Base-by-base conservation (phyloP, 1,140 invertebrate genomes). In the Drosophila melanogaster region DNA sequence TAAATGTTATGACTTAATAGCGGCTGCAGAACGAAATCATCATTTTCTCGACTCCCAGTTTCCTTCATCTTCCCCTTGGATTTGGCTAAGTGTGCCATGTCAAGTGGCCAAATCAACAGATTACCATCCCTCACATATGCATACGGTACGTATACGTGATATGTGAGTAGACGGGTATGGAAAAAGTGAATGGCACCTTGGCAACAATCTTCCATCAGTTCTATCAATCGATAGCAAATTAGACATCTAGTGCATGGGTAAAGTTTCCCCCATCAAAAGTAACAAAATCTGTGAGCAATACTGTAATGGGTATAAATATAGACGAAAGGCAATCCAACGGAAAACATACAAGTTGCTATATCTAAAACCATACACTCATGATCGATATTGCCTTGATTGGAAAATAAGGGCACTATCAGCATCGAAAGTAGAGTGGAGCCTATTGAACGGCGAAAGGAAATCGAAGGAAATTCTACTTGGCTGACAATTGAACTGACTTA, bases 101-200 rank as follows among this genome's bases (percentile, higher is more conserved):
- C 26, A 77, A 80, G 57, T 62, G 74, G 40, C 53, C 69, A 80
- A 83, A 83, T 81, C 79, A 78, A 69, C 69, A 51, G 62, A 66
- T 76, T 75, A 54, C 54, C 41, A 64, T 35, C 35, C 46, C 41
- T 22, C 17, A 44, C 17, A 44, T 19, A 10, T 19, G 17, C 12
- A 37, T 4, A 12, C 3, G 35, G 35, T 37, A 14, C 14, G 35
- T 38, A 38, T 38, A 43, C 37, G 37, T 51, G 24, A 47, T 14
- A 44, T 50, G 56, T 41, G 41, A 47, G 24, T 60, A 17, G 41
- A 40, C 66, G 43, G 35, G 55, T 22, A 61, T 78, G 75, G 3
- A 38, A 24, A 58, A 58, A 14, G 35, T 30, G 53, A 22, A 33
- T 10, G 15, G 30, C 54, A 62, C 37, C 59, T 61, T 24, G 19